Evolutionary conservation across 2,113 vertebrate species (phyloP), one percentile per base, ranked within the genome.

Genomic region (Gasterosteus aculeatus): DNA sequence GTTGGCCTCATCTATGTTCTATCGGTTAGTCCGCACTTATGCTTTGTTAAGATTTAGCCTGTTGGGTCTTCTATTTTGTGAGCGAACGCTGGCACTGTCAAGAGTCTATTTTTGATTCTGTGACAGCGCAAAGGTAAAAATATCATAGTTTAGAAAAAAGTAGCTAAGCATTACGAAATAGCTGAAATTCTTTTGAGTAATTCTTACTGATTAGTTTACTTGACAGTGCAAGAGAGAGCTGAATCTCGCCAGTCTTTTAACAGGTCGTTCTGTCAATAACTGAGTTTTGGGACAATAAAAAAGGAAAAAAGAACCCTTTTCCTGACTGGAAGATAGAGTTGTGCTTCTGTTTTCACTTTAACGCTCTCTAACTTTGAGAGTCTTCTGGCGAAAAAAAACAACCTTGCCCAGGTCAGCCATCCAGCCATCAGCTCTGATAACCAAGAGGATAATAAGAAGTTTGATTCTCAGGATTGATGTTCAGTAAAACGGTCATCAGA

Each of bases 1-100:
- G 68, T 92, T 8, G 85, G 87, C 86, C 89, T 92, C 86, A 87
- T 86, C 56, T 80, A 87, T 75, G 65, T 71, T 85, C 72, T 59
- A 80, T 49, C 39, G 70, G 15, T 57, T 56, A 22, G 53, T 80
- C 49, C 66, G 73, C 18, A 2, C 71, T 64, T 72, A 56, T 75
- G 16, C 63, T 77, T 82, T 76, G 39, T 80, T 62, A 58, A 89
- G 75, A 86, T 14, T 54, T 60, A 73, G 80, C 61, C 49, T 46
- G 64, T 65, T 56, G 38, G 44, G 63, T 49, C 10, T 33, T 65
- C 44, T 33, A 29, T 49, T 49, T 65, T 47, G 29, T 49, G 63
- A 67, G 67, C 58, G 47, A 82, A 65, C 2, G 0, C 46, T 39
- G 74, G 68, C 61, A 49, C 72, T 29, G 67, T 82, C 65, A 65